phyloP scores from a whole-genome alignment of 2,113 vertebrate genomes.

The Myrmecophaga tridactyla region DNA sequence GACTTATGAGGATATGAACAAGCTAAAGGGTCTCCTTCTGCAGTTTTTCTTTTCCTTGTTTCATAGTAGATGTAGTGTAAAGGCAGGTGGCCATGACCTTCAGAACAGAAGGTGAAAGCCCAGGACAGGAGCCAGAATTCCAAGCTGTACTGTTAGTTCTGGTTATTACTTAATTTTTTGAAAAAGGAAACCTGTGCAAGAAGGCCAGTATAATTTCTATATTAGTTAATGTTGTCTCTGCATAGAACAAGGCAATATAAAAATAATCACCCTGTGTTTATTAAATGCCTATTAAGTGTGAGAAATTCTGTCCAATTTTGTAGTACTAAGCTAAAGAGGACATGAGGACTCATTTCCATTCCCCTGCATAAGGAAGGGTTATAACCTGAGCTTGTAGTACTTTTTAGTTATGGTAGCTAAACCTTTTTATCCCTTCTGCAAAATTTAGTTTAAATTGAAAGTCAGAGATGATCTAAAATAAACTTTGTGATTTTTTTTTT shows the following conservation, averaged over 20 bases:
- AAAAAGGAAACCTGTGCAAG: not conserved
- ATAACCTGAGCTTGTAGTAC: not conserved
- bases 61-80: not conserved
- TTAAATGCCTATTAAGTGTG: not conserved
- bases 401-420: not conserved
- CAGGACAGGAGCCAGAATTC: not conserved
- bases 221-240: not conserved
- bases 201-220: not conserved
- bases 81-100: constrained; percentile 46
- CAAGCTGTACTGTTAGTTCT: constrained; percentile 13
- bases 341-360: not conserved
- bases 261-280: not conserved
- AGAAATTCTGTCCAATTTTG: not conserved
- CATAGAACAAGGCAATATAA: not conserved
- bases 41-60: not conserved
- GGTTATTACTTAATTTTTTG: not conserved
- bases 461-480: not conserved
- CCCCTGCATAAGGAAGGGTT: not conserved
- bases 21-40: not conserved
- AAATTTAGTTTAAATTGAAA: not conserved
- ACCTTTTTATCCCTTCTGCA: not conserved
- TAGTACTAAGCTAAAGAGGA: not conserved
- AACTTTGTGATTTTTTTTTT: not conserved
- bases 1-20: not conserved
- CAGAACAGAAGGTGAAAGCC: constrained; percentile 18